A percentile compares a stretch with the other conserved stretches of the same genome.
phyloP scores from a whole-genome alignment of 2,113 vertebrate species.

The Sphyrna mokarran region DNA sequence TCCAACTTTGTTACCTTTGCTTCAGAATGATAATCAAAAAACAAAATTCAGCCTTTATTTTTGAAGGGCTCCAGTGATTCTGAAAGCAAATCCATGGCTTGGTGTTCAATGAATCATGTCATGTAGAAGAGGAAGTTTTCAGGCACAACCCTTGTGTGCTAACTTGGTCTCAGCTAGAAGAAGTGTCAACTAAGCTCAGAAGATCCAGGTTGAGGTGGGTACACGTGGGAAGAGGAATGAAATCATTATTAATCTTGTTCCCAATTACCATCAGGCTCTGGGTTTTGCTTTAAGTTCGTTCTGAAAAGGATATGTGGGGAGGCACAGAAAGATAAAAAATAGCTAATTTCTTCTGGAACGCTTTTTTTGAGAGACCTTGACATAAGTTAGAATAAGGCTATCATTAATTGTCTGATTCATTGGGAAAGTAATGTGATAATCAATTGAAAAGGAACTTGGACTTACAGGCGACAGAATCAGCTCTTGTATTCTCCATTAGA shows the following conservation, averaged over 20 bases:
- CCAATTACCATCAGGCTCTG: too few relatives aligned
- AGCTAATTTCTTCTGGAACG: too few relatives aligned
- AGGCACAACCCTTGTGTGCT: not conserved
- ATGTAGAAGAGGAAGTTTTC: not conserved
- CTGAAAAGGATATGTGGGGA: too few relatives aligned
- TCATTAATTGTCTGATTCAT: not conserved
- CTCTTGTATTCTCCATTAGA: not conserved
- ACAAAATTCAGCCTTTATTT: not conserved
- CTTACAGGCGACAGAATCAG: not conserved
- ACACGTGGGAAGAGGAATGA: too few relatives aligned
- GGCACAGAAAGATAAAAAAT: too few relatives aligned
- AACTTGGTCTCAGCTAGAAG: not conserved
- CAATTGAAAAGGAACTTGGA: not conserved
- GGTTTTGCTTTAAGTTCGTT: too few relatives aligned
- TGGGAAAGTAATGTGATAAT: not conserved
- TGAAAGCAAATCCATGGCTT: too few relatives aligned
- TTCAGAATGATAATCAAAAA: not conserved
- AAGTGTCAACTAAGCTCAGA: not conserved
- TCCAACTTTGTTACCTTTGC: not conserved
- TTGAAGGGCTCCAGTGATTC: not conserved
- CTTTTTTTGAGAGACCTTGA: not conserved
- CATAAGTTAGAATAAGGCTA: not conserved
- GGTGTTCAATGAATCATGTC: not conserved
- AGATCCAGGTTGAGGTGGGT: not conserved
- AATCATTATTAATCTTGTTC: not conserved